These are phyloP conservation scores for Rhodeus uyekii DNA, from an alignment of 2,797 vertebrate genomes.

Conservation along the genomic window DNA sequence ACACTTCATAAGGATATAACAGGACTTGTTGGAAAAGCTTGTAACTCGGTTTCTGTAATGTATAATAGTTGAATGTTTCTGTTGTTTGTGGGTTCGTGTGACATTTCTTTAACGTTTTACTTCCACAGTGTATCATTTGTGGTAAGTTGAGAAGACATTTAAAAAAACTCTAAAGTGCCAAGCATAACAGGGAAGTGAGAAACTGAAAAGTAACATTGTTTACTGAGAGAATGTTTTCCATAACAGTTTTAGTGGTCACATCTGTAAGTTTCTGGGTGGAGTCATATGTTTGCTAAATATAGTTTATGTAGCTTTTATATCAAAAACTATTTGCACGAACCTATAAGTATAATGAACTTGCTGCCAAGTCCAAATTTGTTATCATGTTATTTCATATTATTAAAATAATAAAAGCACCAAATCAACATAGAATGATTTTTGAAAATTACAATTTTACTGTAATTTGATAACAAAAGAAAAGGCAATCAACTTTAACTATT, in stretches of 20 bases:
- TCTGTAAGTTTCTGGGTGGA: not conserved
- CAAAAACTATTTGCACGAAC: not conserved
- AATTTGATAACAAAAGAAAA: too few relatives aligned
- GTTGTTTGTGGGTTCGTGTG: not conserved
- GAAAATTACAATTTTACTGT: too few relatives aligned
- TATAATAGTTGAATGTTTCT: not conserved
- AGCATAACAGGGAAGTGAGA: conserved; percentile 52
- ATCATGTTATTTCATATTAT: not conserved
- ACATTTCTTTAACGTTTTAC: not conserved
- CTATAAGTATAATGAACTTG: not conserved
- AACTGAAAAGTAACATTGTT: conserved; percentile 51
- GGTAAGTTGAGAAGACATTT: not conserved
- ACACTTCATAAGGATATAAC: too few relatives aligned
- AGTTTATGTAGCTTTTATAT: not conserved
- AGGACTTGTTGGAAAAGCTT: too few relatives aligned
- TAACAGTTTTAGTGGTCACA: conserved; percentile 5
- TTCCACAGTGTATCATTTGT: not conserved
- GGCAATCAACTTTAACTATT: too few relatives aligned
- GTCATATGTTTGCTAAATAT: conserved; percentile 17
- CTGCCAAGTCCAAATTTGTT: not conserved
- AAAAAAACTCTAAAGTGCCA: not conserved
- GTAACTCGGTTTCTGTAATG: not conserved
- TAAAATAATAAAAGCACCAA: too few relatives aligned
- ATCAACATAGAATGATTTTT: too few relatives aligned
- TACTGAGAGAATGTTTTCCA: conserved; percentile 25